Percentiles rank a stretch among this genome's conserved stretches.
Conservation (phyloP, 1,140 invertebrate genomes). For the Ylistrum balloti region DNA sequence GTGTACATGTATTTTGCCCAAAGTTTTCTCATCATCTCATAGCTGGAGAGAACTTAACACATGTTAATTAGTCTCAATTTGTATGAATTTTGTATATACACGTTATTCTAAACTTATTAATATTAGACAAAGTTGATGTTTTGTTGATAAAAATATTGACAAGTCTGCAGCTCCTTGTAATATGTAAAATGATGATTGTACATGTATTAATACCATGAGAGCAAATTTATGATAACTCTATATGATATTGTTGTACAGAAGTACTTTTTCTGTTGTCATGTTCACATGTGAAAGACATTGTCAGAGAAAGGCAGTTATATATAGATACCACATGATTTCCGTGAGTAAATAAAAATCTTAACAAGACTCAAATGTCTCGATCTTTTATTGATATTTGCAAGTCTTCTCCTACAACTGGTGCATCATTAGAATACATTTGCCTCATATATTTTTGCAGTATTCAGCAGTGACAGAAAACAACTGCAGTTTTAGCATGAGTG, state of each 20-base stretch:
- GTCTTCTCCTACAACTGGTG: too few species aligned
- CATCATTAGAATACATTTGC: too few species aligned
- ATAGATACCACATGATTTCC: slow-evolving; percentile 4
- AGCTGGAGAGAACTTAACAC: neutral
- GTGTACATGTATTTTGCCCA: slow-evolving; percentile 37
- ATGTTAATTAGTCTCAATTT: slow-evolving; percentile 2
- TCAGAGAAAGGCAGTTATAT: slow-evolving; percentile 28
- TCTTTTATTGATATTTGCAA: neutral
- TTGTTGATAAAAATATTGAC: neutral
- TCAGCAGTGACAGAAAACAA: too few species aligned
- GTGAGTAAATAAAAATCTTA: slow-evolving; percentile 29
- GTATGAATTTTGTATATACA: slow-evolving; percentile 30
- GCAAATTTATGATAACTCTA: slow-evolving; percentile 4
- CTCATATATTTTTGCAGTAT: too few species aligned
- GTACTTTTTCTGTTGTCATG: slow-evolving; percentile 25
- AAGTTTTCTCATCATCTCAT: slow-evolving; percentile 15
- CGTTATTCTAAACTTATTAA: slow-evolving; percentile 40
- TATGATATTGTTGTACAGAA: slow-evolving; percentile 11
- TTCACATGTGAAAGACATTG: slow-evolving; percentile 34
- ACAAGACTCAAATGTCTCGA: neutral
- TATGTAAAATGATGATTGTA: slow-evolving; percentile 8
- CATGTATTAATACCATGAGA: slow-evolving; percentile 14
- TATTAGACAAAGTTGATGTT: slow-evolving; percentile 23
- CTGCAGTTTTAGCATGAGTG: too few species aligned
- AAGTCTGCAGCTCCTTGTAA: slow-evolving; percentile 31